Evolutionary conservation across 2,888 invertebrate species (phyloP).

Genomic region (Rhamnusium bicolor): DNA sequence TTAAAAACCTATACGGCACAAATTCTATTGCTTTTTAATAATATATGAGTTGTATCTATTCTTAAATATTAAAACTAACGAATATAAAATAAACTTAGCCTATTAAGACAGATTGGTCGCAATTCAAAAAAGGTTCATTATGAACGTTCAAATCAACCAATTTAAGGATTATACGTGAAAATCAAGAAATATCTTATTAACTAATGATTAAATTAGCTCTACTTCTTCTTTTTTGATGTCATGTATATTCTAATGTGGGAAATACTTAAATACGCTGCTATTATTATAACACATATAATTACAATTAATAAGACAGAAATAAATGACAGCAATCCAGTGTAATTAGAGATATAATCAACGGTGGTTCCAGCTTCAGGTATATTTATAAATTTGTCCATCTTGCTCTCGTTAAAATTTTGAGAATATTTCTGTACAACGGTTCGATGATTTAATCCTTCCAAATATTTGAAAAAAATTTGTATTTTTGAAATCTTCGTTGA

Average conservation of each 20-base stretch:
- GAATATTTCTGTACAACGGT: background rate
- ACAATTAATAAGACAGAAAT: background rate
- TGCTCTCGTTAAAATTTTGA: constrained; percentile 3
- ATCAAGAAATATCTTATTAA: too few relatives aligned
- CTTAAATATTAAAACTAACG: too few relatives aligned
- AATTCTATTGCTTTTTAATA: too few relatives aligned
- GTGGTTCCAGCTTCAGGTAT: background rate
- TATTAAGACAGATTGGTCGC: too few relatives aligned
- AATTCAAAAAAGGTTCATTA: too few relatives aligned
- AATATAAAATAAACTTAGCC: too few relatives aligned
- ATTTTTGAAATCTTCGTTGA: constrained; percentile 7
- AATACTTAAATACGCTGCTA: background rate
- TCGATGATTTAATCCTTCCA: background rate
- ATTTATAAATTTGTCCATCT: constrained; percentile 15
- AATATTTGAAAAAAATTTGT: constrained; percentile 16
- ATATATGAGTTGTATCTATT: too few relatives aligned
- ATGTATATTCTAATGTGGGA: background rate
- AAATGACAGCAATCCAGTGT: constrained; percentile 22
- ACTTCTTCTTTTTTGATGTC: background rate
- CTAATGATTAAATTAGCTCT: background rate
- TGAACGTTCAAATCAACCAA: too few relatives aligned
- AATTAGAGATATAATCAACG: background rate
- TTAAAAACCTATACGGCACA: too few relatives aligned
- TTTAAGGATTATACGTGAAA: too few relatives aligned
- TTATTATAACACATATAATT: constrained; percentile 1